A percentile compares a stretch with the other conserved stretches of the same genome.
phyloP scores from a whole-genome alignment of 2,797 vertebrate genomes.

The Echiichthys vipera region DNA sequence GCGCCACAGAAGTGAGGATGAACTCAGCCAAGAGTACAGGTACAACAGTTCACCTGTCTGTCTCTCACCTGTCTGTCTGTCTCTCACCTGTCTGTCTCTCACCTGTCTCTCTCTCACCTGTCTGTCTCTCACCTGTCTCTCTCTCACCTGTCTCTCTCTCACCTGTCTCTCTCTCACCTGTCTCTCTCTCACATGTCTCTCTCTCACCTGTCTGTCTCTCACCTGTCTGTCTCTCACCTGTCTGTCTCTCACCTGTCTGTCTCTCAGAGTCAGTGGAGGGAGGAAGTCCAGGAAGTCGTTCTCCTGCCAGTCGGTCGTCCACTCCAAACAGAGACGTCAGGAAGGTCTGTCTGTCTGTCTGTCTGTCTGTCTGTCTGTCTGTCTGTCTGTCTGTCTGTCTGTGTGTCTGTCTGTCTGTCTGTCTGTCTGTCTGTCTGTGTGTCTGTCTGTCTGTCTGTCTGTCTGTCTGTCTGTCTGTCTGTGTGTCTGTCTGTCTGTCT shows the following conservation, averaged over 20 bases:
- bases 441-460: too few relatives aligned
- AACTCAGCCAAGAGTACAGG: conserved; percentile 66
- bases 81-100: too few relatives aligned
- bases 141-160: too few relatives aligned
- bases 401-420: not conserved
- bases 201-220: too few relatives aligned
- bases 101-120: not conserved
- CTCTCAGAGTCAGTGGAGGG: conserved; percentile 85
- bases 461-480: too few relatives aligned
- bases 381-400: not conserved
- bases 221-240: not conserved
- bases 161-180: not conserved
- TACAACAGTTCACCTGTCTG: conserved; percentile 9
- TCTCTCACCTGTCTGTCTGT: not conserved
- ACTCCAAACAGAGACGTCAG: conserved; percentile 85
- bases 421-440: too few relatives aligned
- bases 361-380: not conserved
- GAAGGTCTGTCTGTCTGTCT: conserved; percentile 46
- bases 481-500: too few relatives aligned
- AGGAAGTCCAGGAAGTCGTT: conserved; percentile 91
- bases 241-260: too few relatives aligned
- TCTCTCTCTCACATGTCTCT: not conserved
- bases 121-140: not conserved
- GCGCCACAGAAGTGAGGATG: conserved; percentile 53
- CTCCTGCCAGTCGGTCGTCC: conserved; percentile 89